phyloP scores from a whole-genome alignment of 1,140 invertebrate species.

The Magallana gigas region DNA sequence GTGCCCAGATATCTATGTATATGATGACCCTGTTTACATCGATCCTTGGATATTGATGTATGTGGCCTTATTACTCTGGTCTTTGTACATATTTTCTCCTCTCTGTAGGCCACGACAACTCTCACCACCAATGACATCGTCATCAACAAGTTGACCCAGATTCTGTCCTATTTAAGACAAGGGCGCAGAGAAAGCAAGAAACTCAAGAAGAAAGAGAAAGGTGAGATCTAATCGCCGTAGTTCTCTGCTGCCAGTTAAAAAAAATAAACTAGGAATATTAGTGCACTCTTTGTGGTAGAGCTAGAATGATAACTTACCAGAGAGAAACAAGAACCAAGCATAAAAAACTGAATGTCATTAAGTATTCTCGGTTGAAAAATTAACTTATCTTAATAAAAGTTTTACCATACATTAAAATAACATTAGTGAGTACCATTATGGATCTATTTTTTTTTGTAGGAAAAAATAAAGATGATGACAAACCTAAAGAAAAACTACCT shows the following conservation, averaged over 20 bases:
- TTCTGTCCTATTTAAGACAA: conserved; percentile 93
- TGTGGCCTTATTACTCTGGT: no score
- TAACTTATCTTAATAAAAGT: no score
- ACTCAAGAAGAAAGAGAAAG: conserved; percentile 77
- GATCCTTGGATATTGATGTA: no score
- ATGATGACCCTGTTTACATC: no score
- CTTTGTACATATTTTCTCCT: not conserved
- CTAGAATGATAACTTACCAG: no score
- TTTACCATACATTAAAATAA: no score
- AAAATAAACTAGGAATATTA: not conserved
- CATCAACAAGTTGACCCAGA: conserved; percentile 98
- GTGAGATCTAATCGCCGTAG: conserved; percentile 22
- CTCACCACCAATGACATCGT: conserved; percentile 96
- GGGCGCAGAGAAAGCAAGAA: conserved; percentile 78
- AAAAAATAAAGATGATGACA: conserved; percentile 74
- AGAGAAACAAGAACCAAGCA: no score
- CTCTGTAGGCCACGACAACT: conserved; percentile 86
- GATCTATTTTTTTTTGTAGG: conserved; percentile 51
- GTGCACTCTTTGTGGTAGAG: no score
- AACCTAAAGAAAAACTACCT: conserved; percentile 66
- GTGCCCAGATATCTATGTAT: no score
- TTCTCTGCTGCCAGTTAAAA: not conserved
- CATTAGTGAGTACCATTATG: no score
- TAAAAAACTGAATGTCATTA: no score
- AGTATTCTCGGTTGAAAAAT: no score